These are phyloP conservation scores for Centropristis striata DNA, from an alignment of 2,113 vertebrate species.

Conservation along the genomic window DNA sequence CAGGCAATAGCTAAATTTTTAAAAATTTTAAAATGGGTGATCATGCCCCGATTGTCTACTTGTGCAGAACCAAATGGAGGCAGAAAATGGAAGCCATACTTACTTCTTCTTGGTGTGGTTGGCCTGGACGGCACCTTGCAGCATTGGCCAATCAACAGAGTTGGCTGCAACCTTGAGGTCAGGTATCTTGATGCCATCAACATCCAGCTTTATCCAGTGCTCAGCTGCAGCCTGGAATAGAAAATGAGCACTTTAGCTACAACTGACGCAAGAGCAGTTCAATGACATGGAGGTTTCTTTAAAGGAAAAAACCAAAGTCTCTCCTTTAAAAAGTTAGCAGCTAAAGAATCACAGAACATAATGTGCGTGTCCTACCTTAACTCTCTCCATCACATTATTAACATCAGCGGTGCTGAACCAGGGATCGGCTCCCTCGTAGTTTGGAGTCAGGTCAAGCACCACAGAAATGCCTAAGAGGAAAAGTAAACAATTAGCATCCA, in stretches of 20 bases:
- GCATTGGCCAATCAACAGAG: conserved; percentile 57
- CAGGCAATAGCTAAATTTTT: no score
- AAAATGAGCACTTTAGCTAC: conserved; percentile 1
- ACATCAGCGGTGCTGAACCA: conserved; percentile 78
- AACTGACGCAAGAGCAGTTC: background rate
- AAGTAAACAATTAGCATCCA: background rate
- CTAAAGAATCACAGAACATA: background rate
- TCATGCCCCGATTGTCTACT: background rate
- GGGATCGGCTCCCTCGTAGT: conserved; percentile 71
- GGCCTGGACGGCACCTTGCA: conserved; percentile 70
- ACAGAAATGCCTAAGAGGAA: conserved; percentile 86
- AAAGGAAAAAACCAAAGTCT: background rate
- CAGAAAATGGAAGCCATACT: background rate
- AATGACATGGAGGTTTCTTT: background rate
- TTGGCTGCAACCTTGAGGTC: conserved; percentile 15
- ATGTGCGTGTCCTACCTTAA: conserved; percentile 62
- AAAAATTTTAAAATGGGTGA: background rate
- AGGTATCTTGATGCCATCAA: conserved; percentile 86
- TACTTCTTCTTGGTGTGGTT: conserved; percentile 74
- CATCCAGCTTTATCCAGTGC: conserved; percentile 75
- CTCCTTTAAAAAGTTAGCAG: background rate
- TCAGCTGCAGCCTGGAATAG: conserved; percentile 66
- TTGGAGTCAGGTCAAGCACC: conserved; percentile 91
- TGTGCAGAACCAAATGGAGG: background rate
- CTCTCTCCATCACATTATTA: conserved; percentile 27